These are phyloP conservation scores for Pseudotriccus pelzelni DNA, from an alignment of 2,797 vertebrate species.

Conservation along the genomic window DNA sequence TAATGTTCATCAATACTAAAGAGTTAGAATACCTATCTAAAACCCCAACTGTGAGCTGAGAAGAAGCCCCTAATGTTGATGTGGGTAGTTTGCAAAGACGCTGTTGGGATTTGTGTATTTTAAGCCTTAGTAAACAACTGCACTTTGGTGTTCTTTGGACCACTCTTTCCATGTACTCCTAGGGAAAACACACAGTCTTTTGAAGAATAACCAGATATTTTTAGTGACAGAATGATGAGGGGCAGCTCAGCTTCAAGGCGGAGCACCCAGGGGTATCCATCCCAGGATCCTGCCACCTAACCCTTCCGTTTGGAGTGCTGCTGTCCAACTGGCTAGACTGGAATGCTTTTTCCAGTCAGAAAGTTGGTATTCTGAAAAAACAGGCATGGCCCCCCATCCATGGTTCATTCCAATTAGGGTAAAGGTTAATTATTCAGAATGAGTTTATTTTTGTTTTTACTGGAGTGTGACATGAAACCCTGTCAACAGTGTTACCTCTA, in stretches of 20 bases:
- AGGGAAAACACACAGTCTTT: background rate
- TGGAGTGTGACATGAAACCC: background rate
- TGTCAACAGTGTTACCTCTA: background rate
- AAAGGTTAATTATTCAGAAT: background rate
- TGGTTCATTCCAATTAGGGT: background rate
- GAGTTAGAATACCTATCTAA: background rate
- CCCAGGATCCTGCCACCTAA: background rate
- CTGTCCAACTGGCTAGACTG: background rate
- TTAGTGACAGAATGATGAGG: background rate
- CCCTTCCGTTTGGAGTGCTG: accelerated
- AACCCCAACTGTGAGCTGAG: background rate
- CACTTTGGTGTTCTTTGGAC: background rate
- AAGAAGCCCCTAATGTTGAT: background rate
- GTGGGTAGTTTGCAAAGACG: background rate
- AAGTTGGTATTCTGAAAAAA: background rate
- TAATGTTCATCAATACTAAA: background rate
- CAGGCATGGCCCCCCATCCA: accelerated
- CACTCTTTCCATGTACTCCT: background rate
- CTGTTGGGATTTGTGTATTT: background rate
- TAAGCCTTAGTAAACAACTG: background rate
- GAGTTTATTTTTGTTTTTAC: background rate
- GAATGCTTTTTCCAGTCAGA: background rate
- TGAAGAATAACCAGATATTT: background rate
- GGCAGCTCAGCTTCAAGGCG: background rate
- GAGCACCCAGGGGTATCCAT: accelerated